Base-by-base conservation (phyloP, 2,888 invertebrate species). In the Scrobipalpa costella region DNA sequence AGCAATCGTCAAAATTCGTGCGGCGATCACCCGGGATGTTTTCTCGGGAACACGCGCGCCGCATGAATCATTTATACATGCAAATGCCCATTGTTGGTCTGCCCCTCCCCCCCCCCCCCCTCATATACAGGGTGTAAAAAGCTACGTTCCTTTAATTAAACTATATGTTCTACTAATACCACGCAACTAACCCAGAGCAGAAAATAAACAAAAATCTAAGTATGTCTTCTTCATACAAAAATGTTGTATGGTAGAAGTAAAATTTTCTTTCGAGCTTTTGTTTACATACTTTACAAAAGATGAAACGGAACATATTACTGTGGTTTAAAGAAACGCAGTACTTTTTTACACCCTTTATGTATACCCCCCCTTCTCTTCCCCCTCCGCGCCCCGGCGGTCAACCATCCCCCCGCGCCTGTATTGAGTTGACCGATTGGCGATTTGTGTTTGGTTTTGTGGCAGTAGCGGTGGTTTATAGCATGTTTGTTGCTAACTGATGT, bases 41-140 rank as follows among this genome's bases (percentile, higher is more conserved):
- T 67, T 69, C 69, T 67, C 66, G 65, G 66, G 62, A 65, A 67
- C 63, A 68, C 66, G 66, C 67, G 67, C 65, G 62, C 62, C 67
- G 66, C 69, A 69, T 69, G 69, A 69, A 69, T 69, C 69, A 69
- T 69, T 69, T 68, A 69, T 69, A 67, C 65, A 69, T 69, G 69
- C 69, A 68, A 69, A 69, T 69, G 63, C 57, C 64, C 63, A 47
- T 57, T 63, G 66, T 64, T 64, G 44, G 27, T 33, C 57, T 61
- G 38, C 17, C 52, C 47, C 60, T 47, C 15, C 47, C 33, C 50
- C 57, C 36, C 58, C 36, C 17, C 17, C 34, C 11, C 49, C 34
- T n/a, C n/a, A n/a, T n/a, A n/a, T n/a, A n/a, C n/a, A n/a, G n/a
- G n/a, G n/a, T n/a, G n/a, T n/a, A n/a, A n/a, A n/a, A n/a, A n/a